phyloP scores from a whole-genome alignment of 2,113 vertebrate species.

The Otocyon megalotis region DNA sequence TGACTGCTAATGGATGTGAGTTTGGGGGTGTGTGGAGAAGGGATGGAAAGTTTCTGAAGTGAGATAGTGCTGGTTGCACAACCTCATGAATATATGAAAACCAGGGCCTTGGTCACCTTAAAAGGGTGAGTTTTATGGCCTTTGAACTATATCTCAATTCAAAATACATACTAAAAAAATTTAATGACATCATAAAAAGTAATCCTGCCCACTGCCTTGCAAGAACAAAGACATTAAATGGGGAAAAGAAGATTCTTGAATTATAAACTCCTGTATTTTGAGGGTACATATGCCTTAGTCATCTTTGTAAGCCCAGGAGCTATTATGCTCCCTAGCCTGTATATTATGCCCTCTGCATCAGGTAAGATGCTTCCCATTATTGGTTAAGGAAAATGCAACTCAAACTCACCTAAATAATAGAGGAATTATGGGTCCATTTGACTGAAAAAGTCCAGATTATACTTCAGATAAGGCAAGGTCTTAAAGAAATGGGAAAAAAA shows the following conservation, averaged over 20 bases:
- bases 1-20: not conserved
- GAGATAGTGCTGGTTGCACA: not conserved
- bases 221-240: not conserved
- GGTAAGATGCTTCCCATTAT: not conserved
- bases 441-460: not conserved
- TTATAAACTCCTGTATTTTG: not conserved
- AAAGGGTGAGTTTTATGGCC: not conserved
- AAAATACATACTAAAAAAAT: not conserved
- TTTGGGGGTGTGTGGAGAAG: not conserved
- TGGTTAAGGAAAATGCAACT: not conserved
- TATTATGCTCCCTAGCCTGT: not conserved
- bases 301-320: not conserved
- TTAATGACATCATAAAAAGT: not conserved
- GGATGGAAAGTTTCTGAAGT: not conserved
- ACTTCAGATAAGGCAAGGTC: not conserved
- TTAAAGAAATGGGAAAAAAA: not conserved
- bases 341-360: not conserved
- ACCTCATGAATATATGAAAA: too few relatives aligned
- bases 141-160: not conserved
- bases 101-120: not conserved
- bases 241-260: not conserved
- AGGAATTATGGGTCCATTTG: not conserved
- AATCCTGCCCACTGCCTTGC: not conserved
- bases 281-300: not conserved
- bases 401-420: not conserved